A percentile compares a stretch with the other conserved stretches of the same genome.
These are phyloP conservation scores for Parazoanthus swiftii DNA, from an alignment of 92 coral and sea anemone species.

Conservation along the genomic window DNA sequence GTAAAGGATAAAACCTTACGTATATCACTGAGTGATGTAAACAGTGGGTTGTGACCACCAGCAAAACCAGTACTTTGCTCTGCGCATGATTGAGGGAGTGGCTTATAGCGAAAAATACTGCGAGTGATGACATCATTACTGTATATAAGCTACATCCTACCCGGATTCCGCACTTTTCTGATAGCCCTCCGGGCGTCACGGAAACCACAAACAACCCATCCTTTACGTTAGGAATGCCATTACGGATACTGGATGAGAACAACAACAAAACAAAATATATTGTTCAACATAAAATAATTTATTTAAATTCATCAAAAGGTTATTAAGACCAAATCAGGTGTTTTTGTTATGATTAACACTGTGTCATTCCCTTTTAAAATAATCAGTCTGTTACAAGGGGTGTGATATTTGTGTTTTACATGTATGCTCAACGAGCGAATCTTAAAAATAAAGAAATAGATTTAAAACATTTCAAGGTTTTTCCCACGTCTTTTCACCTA, in stretches of 20 bases:
- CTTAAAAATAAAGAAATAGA: too few relatives aligned
- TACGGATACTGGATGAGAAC: constrained; percentile 65
- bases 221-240: constrained; percentile 81
- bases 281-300: neutral
- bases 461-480: too few relatives aligned
- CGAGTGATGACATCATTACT: neutral
- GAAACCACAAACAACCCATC: constrained; percentile 85
- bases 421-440: too few relatives aligned
- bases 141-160: constrained; percentile 46
- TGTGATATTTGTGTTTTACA: too few relatives aligned
- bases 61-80: too few relatives aligned
- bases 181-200: constrained; percentile 78
- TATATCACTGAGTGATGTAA: too few relatives aligned
- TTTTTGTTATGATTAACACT: neutral
- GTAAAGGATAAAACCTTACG: too few relatives aligned
- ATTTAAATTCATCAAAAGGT: neutral
- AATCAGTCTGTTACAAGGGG: too few relatives aligned
- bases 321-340: neutral
- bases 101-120: neutral
- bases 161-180: constrained; percentile 86
- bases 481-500: too few relatives aligned
- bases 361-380: too few relatives aligned
- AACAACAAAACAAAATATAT: neutral
- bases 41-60: too few relatives aligned
- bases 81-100: too few relatives aligned